Evolutionary conservation across 2,888 invertebrate species (phyloP).

Genomic region (Enchytraeus crypticus): DNA sequence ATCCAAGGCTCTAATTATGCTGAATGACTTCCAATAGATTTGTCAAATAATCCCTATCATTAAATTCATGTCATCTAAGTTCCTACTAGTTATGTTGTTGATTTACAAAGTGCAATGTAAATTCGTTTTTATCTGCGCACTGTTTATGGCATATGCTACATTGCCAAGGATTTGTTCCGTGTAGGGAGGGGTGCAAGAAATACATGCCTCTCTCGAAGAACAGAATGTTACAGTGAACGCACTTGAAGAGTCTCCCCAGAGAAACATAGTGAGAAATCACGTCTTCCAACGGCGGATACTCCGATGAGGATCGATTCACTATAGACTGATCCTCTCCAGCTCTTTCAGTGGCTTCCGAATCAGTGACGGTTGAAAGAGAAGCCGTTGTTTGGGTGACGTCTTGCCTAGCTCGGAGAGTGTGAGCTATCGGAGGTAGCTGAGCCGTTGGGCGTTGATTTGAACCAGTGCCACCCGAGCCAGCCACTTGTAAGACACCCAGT

Average conservation of each 20-base stretch:
- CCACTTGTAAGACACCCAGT: no score
- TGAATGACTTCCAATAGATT: no score
- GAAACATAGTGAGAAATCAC: conserved; percentile 34
- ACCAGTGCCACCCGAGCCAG: no score
- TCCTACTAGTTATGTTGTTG: conserved; percentile 33
- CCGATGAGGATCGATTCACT: no score
- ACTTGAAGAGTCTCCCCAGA: conserved; percentile 36
- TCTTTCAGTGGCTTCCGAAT: neutral
- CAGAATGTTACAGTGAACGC: conserved; percentile 36
- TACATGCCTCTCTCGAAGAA: conserved; percentile 40
- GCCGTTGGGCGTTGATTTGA: conserved; percentile 22
- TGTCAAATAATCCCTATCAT: no score
- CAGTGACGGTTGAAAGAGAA: neutral
- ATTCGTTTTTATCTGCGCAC: conserved; percentile 38
- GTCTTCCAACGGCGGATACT: conserved; percentile 34
- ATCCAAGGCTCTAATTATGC: no score
- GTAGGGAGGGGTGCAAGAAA: conserved; percentile 38
- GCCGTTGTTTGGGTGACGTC: conserved; percentile 12
- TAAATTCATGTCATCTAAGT: no score
- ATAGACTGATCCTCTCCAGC: no score
- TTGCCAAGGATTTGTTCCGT: conserved; percentile 37
- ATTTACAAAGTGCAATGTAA: conserved; percentile 38
- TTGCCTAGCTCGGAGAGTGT: conserved; percentile 22
- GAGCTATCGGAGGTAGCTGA: conserved; percentile 28
- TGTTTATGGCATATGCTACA: conserved; percentile 36